Base-by-base conservation (phyloP, 1,140 invertebrate species). In the Antheraea pernyi region DNA sequence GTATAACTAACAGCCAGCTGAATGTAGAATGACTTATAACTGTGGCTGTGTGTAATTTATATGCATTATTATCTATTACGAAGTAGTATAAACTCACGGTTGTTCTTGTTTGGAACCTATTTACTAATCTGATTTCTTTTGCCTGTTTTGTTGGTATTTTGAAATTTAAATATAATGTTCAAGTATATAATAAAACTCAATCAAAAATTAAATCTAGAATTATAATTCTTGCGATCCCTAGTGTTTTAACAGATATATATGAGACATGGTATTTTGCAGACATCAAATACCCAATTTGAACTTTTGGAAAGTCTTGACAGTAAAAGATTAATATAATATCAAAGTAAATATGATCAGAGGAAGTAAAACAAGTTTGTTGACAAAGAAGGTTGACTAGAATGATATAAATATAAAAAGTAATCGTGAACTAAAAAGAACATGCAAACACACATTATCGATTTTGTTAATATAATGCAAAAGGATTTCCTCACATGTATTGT, bases 41-140 rank as follows among this genome's bases (percentile, higher is more conserved):
- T 11, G 13, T 11, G 7, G 5, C 46, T 16, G 46, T 53, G 16
- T 9, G 5, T 6, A 9, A 53, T 53, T 53, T 53, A 53, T 53
- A 53, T 53, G 46, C 46, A 53, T 53, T 16, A 53, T 53, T 53
- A 53, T 53, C 46, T 53, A 53, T 53, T 53, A 53, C 16, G 46
- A 53, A 53, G 6, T 53, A 53, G 46, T 0, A n/a, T 0, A 9
- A 16, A 1, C 16, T 53, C 46, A 13, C 46, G 46, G 16, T 53
- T 16, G 46, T 53, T 13, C 46, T 16, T 53, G 46, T 6, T n/a
- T 53, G 11, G 11, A 53, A 53, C 11, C 39, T 9, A 53, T 53
- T 16, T 13, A 53, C 16, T 16, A 13, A 53, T 11, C 11, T 42
- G 39, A 42, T 42, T 42, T 42, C 11, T 11, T 53, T 53, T 53